phyloP scores from a whole-genome alignment of 2,113 vertebrate species.

The Turdus rufiventris region DNA sequence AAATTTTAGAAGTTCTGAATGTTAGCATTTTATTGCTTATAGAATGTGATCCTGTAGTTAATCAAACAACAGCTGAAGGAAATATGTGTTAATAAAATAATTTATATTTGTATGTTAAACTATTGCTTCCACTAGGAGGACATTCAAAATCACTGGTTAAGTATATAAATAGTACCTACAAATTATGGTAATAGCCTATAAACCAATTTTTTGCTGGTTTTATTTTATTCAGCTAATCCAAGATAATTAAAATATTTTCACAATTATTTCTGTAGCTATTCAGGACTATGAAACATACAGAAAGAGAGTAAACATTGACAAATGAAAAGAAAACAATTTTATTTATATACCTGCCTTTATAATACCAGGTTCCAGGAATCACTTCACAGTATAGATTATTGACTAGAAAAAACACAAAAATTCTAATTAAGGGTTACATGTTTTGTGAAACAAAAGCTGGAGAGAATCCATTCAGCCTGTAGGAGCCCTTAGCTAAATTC shows the following conservation, averaged over 20 bases:
- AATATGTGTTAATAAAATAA: background rate
- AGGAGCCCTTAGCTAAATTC: slow-evolving; percentile 16
- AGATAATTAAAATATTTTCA: slow-evolving; percentile 50
- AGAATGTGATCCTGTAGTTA: background rate
- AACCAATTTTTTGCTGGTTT: slow-evolving; percentile 19
- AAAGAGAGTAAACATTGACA: background rate
- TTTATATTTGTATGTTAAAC: slow-evolving; percentile 27
- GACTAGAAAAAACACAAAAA: background rate
- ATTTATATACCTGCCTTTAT: background rate
- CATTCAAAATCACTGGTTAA: slow-evolving; percentile 28
- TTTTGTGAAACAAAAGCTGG: slow-evolving; percentile 2
- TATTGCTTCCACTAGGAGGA: background rate
- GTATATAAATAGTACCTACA: background rate
- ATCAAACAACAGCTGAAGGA: background rate
- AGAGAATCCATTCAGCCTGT: background rate
- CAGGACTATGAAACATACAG: background rate
- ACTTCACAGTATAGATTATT: background rate
- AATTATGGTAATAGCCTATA: background rate
- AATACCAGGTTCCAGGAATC: background rate
- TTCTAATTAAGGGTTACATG: background rate
- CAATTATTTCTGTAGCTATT: slow-evolving; percentile 48
- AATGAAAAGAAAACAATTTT: slow-evolving; percentile 12
- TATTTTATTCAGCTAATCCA: slow-evolving; percentile 20
- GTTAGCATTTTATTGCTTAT: background rate
- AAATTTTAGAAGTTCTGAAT: background rate